These are phyloP conservation scores for Trichacis sp. DNA, from an alignment of 2,888 invertebrate species.

Conservation along the genomic window DNA sequence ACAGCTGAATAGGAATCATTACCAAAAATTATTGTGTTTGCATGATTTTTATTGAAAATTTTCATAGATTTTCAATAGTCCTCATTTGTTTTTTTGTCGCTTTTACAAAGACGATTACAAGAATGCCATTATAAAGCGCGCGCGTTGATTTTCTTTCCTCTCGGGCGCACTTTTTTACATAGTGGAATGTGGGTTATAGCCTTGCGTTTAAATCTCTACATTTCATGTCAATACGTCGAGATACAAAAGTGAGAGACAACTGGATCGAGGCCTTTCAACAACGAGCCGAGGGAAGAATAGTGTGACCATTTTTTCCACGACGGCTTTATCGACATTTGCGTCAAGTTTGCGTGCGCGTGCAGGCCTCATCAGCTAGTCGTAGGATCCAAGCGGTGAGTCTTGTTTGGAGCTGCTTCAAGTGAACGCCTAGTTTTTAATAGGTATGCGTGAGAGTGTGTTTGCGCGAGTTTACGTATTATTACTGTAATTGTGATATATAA, in stretches of 20 bases:
- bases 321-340: too few relatives aligned
- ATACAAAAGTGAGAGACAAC: neutral
- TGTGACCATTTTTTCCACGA: slow-evolving; percentile 37
- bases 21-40: too few relatives aligned
- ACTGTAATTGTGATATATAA: neutral
- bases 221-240: too few relatives aligned
- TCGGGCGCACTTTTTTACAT: too few relatives aligned
- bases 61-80: too few relatives aligned
- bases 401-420: slow-evolving; percentile 61
- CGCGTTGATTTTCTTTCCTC: too few relatives aligned
- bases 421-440: slow-evolving; percentile 56
- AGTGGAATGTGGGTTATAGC: too few relatives aligned
- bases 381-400: slow-evolving; percentile 58
- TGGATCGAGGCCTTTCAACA: slow-evolving; percentile 11
- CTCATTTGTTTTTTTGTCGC: slow-evolving; percentile 7
- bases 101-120: too few relatives aligned
- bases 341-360: slow-evolving; percentile 46
- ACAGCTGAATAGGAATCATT: too few relatives aligned
- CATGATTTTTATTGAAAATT: too few relatives aligned
- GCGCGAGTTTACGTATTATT: neutral
- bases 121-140: neutral
- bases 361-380: slow-evolving; percentile 67
- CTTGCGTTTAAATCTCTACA: neutral
- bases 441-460: slow-evolving; percentile 14
- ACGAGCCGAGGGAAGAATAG: slow-evolving; percentile 28